Conservation (phyloP, 2,888 invertebrate genomes). For the Aporophyla lueneburgensis region DNA sequence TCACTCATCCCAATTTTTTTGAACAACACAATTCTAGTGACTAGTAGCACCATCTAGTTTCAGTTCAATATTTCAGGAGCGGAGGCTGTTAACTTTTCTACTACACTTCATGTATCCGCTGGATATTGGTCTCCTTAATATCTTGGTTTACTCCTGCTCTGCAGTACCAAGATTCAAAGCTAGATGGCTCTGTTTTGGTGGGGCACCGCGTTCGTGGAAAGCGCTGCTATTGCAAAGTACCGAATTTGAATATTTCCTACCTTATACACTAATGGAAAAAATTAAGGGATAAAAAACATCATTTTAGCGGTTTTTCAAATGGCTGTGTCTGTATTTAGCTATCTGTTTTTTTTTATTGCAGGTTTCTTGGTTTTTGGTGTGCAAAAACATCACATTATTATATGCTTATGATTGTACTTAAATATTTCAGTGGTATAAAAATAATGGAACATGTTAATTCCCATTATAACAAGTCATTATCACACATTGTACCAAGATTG, state of each 20-base stretch:
- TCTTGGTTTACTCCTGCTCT: neutral
- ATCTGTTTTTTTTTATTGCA: no score
- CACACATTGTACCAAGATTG: no score
- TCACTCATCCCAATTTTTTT: neutral
- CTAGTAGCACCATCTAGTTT: slow-evolving; percentile 56
- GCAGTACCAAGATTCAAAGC: slow-evolving; percentile 9
- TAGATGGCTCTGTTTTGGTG: slow-evolving; percentile 46
- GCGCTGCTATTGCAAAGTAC: neutral
- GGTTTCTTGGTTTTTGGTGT: no score
- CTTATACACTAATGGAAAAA: no score
- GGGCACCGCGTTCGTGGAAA: neutral
- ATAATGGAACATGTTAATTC: neutral
- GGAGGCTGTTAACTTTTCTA: neutral
- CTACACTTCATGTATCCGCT: neutral
- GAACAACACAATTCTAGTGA: neutral
- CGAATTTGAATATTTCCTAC: neutral
- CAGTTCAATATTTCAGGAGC: neutral
- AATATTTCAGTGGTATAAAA: no score
- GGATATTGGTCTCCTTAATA: neutral
- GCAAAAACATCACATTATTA: no score
- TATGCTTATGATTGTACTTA: no score
- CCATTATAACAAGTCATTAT: neutral
- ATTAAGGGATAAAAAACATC: no score
- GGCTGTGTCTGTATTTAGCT: no score
- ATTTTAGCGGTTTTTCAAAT: no score